Conservation (phyloP, 2,113 vertebrate genomes). For the Platycercus adscitus region DNA sequence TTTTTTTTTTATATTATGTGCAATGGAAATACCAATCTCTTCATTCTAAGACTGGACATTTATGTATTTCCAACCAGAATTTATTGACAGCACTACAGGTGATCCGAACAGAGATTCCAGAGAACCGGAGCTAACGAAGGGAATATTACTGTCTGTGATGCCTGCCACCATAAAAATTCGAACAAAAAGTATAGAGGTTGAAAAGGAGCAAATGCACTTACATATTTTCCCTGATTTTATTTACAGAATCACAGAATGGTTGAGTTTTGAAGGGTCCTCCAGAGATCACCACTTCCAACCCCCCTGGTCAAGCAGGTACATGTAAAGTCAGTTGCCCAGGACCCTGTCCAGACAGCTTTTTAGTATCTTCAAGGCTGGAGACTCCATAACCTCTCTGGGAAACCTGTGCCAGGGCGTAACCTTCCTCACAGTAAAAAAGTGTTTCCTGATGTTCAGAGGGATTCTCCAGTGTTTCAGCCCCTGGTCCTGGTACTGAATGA, state of each 20-base stretch:
- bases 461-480: background rate
- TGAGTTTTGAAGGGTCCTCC: background rate
- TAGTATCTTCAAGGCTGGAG: background rate
- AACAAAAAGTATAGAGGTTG: background rate
- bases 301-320: background rate
- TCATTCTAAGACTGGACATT: background rate
- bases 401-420: accelerated
- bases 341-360: accelerated
- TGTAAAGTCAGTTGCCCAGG: background rate
- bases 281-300: background rate
- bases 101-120: background rate
- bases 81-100: background rate
- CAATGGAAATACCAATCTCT: background rate
- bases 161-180: background rate
- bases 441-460: background rate
- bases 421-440: background rate
- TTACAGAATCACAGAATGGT: background rate
- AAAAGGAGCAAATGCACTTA: background rate
- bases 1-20: background rate
- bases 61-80: background rate
- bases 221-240: background rate
- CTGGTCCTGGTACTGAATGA: background rate
- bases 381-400: background rate
- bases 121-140: background rate
- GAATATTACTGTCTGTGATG: background rate